These are phyloP conservation scores for Sterrhoptilus dennistouni DNA, from an alignment of 2,113 vertebrate genomes.

Conservation along the genomic window DNA sequence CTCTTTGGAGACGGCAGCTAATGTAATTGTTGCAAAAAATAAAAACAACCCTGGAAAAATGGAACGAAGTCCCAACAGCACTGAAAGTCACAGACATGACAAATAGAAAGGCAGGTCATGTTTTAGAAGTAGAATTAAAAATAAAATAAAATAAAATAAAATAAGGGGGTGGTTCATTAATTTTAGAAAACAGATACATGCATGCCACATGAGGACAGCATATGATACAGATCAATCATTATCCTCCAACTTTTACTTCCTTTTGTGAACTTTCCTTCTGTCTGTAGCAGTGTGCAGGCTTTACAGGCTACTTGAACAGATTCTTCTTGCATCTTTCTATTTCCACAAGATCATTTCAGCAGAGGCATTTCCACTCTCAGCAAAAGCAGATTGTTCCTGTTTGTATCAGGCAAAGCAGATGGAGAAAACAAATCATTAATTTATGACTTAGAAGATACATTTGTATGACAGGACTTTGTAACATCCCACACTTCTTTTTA, in stretches of 20 bases:
- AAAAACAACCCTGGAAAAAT: background rate
- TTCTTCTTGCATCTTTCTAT: background rate
- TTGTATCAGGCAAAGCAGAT: background rate
- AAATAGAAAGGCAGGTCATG: background rate
- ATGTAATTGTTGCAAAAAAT: background rate
- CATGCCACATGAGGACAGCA: background rate
- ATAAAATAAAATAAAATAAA: background rate
- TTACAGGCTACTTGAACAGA: background rate
- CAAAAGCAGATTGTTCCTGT: slow-evolving; percentile 2
- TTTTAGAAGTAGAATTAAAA: background rate
- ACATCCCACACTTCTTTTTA: background rate
- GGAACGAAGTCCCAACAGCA: background rate
- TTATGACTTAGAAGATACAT: background rate
- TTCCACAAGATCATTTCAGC: background rate
- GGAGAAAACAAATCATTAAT: slow-evolving; percentile 38
- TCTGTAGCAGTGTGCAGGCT: background rate
- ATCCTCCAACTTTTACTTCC: background rate
- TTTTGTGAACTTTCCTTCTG: background rate
- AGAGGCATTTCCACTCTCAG: background rate
- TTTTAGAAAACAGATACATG: background rate
- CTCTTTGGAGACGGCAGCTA: background rate
- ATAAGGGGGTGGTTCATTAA: background rate
- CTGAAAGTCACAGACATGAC: background rate
- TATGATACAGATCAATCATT: background rate
- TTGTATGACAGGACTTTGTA: background rate